Percentiles rank a stretch among this genome's conserved stretches.
phyloP scores from a whole-genome alignment of 2,888 invertebrate species.

The Uropetala carovei region DNA sequence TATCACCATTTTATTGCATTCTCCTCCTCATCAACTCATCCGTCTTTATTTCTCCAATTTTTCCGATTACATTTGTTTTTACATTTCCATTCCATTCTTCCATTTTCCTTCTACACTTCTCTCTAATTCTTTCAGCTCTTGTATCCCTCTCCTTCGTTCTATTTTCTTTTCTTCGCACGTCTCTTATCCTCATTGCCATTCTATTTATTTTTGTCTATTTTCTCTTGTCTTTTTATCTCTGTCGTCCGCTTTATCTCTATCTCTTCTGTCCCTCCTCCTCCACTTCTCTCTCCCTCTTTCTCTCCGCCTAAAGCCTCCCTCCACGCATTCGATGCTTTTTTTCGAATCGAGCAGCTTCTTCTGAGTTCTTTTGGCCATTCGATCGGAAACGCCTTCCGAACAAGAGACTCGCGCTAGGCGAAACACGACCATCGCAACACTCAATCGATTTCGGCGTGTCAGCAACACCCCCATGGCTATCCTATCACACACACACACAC shows the following conservation, averaged over 20 bases:
- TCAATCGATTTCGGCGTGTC: constrained; percentile 50
- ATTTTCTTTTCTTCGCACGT: too few relatives aligned
- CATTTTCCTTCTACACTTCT: background rate
- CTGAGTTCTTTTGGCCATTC: background rate
- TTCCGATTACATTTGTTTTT: background rate
- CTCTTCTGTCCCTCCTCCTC: background rate
- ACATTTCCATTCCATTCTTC: background rate
- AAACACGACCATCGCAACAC: constrained; percentile 53
- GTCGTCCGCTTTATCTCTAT: background rate
- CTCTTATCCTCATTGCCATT: too few relatives aligned
- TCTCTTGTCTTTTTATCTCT: background rate
- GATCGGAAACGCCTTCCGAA: background rate
- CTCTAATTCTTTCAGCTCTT: background rate
- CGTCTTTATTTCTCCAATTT: background rate
- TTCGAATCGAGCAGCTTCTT: background rate
- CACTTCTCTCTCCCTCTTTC: background rate
- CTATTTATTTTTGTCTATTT: too few relatives aligned
- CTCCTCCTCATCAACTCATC: too few relatives aligned
- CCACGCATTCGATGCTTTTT: background rate
- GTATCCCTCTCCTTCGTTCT: background rate
- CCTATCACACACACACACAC: constrained; percentile 5
- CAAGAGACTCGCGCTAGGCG: background rate
- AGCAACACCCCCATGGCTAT: background rate
- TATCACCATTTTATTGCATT: too few relatives aligned
- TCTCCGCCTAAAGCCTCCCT: background rate